phyloP scores from a whole-genome alignment of 2,797 vertebrate species.

The Tokudaia tokunoshimensis region DNA sequence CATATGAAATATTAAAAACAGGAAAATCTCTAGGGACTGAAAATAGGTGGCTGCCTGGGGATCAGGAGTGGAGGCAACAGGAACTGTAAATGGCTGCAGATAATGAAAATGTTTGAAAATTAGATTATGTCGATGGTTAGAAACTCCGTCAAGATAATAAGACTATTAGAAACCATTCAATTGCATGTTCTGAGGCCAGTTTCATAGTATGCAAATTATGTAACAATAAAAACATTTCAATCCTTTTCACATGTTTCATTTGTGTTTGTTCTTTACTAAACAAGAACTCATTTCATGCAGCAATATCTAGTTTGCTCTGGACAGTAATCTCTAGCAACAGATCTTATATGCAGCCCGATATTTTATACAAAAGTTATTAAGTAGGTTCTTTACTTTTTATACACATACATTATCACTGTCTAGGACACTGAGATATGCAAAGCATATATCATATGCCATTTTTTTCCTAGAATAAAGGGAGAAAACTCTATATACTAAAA shows the following conservation, averaged over 20 bases:
- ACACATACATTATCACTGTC: background rate
- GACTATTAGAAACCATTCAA: background rate
- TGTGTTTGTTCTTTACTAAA: constrained; percentile 16
- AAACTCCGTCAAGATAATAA: constrained; percentile 26
- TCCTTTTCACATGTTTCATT: background rate
- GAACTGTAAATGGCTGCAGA: background rate
- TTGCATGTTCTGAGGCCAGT: background rate
- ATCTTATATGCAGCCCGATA: background rate
- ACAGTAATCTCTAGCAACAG: constrained; percentile 32
- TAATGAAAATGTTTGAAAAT: constrained; percentile 15
- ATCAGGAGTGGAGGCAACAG: background rate
- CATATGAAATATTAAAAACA: constrained; percentile 35
- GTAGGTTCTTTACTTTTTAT: background rate
- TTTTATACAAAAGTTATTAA: background rate
- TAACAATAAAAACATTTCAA: constrained; percentile 14
- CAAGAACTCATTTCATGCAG: background rate
- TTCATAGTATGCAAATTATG: background rate
- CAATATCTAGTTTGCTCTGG: background rate
- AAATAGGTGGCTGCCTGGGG: background rate
- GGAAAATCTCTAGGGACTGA: background rate
- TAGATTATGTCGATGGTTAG: background rate
- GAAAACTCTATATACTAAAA: background rate
- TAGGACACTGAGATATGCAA: background rate
- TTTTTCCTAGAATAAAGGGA: constrained; percentile 16
- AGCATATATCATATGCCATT: background rate